These are phyloP conservation scores for Romanogobio albipinnatus DNA, from an alignment of 2,113 vertebrate genomes.

Conservation along the genomic window DNA sequence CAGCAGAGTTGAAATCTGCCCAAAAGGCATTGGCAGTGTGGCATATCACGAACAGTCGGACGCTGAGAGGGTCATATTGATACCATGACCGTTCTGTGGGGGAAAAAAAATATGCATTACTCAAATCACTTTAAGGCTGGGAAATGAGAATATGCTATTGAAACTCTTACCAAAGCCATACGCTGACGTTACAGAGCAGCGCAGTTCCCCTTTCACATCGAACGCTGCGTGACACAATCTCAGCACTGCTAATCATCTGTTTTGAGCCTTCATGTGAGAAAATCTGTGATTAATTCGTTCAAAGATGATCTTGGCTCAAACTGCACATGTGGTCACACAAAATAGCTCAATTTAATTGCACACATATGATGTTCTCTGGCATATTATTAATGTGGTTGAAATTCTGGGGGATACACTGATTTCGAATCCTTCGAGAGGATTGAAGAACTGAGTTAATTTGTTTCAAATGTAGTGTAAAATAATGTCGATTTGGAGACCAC, in stretches of 20 bases:
- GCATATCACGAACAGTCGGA: slow-evolving; percentile 22
- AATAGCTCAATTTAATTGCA: slow-evolving; percentile 12
- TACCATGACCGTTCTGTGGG: slow-evolving; percentile 18
- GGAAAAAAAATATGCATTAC: neutral
- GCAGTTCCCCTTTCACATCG: slow-evolving; percentile 19
- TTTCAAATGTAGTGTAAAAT: slow-evolving; percentile 31
- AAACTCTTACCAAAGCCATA: neutral
- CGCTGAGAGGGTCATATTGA: slow-evolving; percentile 9
- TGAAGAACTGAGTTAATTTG: slow-evolving; percentile 2
- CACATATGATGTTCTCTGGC: slow-evolving; percentile 28
- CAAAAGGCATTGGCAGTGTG: slow-evolving; percentile 27
- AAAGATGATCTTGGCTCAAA: slow-evolving; percentile 28
- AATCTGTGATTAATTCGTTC: slow-evolving; percentile 31
- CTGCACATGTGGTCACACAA: slow-evolving; percentile 25
- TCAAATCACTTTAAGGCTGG: slow-evolving; percentile 6
- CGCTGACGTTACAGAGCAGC: neutral
- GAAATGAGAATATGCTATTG: slow-evolving; percentile 25
- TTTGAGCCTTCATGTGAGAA: neutral
- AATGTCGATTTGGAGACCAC: neutral
- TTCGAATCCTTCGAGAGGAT: neutral
- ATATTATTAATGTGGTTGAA: slow-evolving; percentile 27
- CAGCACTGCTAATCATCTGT: neutral
- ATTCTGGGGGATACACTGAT: neutral
- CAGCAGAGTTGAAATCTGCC: slow-evolving; percentile 19
- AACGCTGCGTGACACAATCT: neutral